Conservation (phyloP, 2,888 invertebrate species). For the Drosophila mulleri region DNA sequence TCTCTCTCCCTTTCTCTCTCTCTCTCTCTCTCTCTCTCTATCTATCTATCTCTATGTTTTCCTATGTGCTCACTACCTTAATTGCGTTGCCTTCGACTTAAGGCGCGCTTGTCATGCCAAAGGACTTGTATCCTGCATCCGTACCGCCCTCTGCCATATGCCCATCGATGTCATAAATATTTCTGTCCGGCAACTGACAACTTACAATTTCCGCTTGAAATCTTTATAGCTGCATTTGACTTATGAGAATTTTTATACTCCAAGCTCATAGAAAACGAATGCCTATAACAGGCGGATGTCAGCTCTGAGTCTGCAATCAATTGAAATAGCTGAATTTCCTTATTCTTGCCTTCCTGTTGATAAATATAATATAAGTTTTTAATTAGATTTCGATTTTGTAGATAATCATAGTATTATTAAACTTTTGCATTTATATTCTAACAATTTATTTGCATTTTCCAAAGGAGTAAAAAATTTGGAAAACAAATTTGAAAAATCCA, state of each 20-base stretch:
- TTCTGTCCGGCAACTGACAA: slow-evolving; percentile 55
- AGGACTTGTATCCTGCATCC: slow-evolving; percentile 18
- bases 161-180: slow-evolving; percentile 56
- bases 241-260: slow-evolving; percentile 35
- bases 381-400: background rate
- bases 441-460: background rate
- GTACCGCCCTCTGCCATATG: background rate
- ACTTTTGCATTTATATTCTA: background rate
- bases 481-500: no score
- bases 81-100: slow-evolving; percentile 63
- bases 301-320: background rate
- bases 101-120: slow-evolving; percentile 33
- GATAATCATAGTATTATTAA: no score
- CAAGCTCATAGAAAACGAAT: background rate
- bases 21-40: background rate
- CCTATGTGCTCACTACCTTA: slow-evolving; percentile 58
- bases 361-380: background rate
- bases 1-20: no score
- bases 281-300: background rate
- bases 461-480: background rate
- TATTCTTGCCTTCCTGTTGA: background rate
- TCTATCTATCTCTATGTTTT: slow-evolving; percentile 40
- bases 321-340: background rate
- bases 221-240: slow-evolving; percentile 48
- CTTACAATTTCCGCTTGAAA: slow-evolving; percentile 60